A percentile compares a stretch with the other conserved stretches of the same genome.
Conservation (phyloP, 2,797 vertebrate species). For the Chelidonichthys spinosus region DNA sequence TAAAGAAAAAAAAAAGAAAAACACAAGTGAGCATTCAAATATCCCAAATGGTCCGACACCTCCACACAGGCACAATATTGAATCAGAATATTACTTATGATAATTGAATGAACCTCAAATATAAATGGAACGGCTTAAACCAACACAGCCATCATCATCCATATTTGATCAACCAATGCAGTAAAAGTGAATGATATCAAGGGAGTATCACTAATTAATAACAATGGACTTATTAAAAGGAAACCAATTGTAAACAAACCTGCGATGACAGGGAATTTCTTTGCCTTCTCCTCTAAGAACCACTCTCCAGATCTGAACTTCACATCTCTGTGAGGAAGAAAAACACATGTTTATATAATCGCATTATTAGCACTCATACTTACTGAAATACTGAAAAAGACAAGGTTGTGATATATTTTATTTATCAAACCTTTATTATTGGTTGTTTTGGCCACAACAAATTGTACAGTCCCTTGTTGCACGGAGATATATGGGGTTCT, state of each 20-base stretch:
- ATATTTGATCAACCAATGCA: conserved; percentile 32
- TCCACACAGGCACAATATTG: neutral
- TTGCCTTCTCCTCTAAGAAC: conserved; percentile 92
- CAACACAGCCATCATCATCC: conserved; percentile 6
- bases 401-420: too few species aligned
- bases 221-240: neutral
- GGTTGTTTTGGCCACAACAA: too few species aligned
- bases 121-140: neutral
- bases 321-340: conserved; percentile 84
- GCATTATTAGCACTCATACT: neutral
- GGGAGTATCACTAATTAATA: conserved; percentile 28
- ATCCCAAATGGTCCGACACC: neutral
- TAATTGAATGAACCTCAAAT: neutral
- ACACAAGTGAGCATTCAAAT: neutral
- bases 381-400: neutral
- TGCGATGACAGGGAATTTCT: conserved; percentile 89
- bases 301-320: conserved; percentile 93
- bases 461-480: too few species aligned
- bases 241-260: conserved; percentile 76
- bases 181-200: conserved; percentile 1
- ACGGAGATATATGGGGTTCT: neutral
- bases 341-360: neutral
- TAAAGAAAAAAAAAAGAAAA: conserved; percentile 4
- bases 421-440: too few species aligned
- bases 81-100: neutral